Conservation (phyloP, 2,888 invertebrate genomes). For the Gastracanthus pulcherrimus region DNA sequence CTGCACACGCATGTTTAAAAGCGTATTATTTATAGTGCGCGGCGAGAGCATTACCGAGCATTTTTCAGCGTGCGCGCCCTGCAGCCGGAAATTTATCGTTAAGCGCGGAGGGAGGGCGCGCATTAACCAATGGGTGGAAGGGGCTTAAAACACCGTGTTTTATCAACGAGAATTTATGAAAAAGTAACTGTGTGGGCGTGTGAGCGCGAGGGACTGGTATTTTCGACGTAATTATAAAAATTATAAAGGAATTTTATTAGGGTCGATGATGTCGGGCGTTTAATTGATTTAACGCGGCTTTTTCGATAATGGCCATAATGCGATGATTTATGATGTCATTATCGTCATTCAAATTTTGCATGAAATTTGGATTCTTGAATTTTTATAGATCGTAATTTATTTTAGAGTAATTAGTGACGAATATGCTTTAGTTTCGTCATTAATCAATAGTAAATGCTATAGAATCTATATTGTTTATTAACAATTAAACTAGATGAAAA, state of each 20-base stretch:
- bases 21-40: constrained; percentile 51
- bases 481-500: too few species aligned
- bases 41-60: constrained; percentile 8
- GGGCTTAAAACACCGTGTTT: constrained; percentile 50
- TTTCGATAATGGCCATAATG: not conserved
- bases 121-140: constrained; percentile 20
- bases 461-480: too few species aligned
- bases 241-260: constrained; percentile 21
- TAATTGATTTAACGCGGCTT: constrained; percentile 41
- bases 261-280: not conserved
- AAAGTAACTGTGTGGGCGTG: constrained; percentile 18
- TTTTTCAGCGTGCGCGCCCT: constrained; percentile 43
- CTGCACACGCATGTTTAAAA: constrained; percentile 40
- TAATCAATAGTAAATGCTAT: too few species aligned
- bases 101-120: constrained; percentile 35
- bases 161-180: constrained; percentile 54
- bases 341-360: too few species aligned
- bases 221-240: constrained; percentile 44
- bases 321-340: too few species aligned
- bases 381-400: too few species aligned
- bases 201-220: not conserved
- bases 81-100: constrained; percentile 48
- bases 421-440: too few species aligned
- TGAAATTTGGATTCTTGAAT: too few species aligned
- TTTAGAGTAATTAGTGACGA: too few species aligned